Evolutionary conservation across 2,113 vertebrate genomes (phyloP).

Genomic region (Nycticebus coucang): DNA sequence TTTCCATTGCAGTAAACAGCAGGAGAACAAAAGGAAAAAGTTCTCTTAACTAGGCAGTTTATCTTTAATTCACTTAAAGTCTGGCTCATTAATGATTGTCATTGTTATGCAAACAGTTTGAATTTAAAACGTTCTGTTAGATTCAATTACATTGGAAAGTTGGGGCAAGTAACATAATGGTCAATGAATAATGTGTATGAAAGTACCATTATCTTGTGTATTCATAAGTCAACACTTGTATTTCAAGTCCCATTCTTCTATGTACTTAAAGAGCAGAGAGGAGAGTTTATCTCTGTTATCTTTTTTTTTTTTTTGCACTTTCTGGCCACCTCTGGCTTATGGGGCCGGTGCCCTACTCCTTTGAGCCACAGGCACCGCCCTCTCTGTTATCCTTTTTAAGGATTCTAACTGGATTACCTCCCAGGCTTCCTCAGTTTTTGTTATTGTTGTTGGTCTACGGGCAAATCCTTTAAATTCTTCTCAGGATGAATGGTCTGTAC

Average conservation of each 20-base stretch:
- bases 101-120: neutral
- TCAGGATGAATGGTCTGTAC: conserved; percentile 4
- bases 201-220: neutral
- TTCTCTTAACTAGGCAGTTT: neutral
- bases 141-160: conserved; percentile 45
- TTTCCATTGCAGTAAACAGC: conserved; percentile 60
- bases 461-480: conserved; percentile 12
- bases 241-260: neutral
- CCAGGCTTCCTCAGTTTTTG: neutral
- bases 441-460: neutral
- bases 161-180: conserved; percentile 36
- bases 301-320: neutral
- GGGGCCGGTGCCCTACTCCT: no score
- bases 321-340: no score
- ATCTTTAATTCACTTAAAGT: conserved; percentile 51
- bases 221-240: neutral
- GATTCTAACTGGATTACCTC: neutral
- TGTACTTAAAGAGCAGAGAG: conserved; percentile 5
- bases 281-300: neutral
- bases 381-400: neutral
- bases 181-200: neutral
- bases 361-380: no score
- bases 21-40: conserved; percentile 44
- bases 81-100: conserved; percentile 52
- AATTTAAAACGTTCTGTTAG: conserved; percentile 63